A percentile compares a stretch with the other conserved stretches of the same genome.
These are phyloP conservation scores for Nansenia antarctica DNA, from an alignment of 2,113 vertebrate genomes.

Conservation along the genomic window DNA sequence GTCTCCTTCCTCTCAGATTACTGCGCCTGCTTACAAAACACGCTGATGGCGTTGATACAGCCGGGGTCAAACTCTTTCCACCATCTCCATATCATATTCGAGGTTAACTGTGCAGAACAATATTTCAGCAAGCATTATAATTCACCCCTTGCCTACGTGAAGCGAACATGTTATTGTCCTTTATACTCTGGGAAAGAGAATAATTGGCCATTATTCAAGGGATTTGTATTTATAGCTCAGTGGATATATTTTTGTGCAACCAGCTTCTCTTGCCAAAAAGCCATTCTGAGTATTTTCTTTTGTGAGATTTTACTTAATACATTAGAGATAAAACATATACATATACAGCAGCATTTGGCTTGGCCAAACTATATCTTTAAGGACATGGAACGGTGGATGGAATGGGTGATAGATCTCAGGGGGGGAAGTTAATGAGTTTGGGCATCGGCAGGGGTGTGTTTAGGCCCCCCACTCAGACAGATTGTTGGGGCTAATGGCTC, in stretches of 20 bases:
- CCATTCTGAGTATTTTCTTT: too few species aligned
- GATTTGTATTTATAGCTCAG: conserved; percentile 15
- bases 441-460: conserved; percentile 16
- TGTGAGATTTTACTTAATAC: too few species aligned
- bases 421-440: conserved; percentile 34
- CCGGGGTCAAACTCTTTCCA: conserved; percentile 52
- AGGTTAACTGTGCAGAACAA: conserved; percentile 54
- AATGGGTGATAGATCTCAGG: conserved; percentile 8
- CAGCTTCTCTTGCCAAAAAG: background rate
- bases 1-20: conserved; percentile 67
- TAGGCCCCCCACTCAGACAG: conserved; percentile 27
- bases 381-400: background rate
- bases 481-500: conserved; percentile 38
- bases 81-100: conserved; percentile 59
- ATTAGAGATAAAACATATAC: too few species aligned
- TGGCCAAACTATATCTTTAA: too few species aligned
- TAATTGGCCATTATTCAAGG: conserved; percentile 32
- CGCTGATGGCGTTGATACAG: conserved; percentile 66
- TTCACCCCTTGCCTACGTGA: too few species aligned
- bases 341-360: too few species aligned
- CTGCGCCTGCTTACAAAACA: conserved; percentile 64
- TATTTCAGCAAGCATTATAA: background rate
- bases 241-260: background rate
- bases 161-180: too few species aligned
- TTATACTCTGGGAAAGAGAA: background rate